These are phyloP conservation scores for Ochropacha duplaris DNA, from an alignment of 2,888 invertebrate species.

Conservation along the genomic window DNA sequence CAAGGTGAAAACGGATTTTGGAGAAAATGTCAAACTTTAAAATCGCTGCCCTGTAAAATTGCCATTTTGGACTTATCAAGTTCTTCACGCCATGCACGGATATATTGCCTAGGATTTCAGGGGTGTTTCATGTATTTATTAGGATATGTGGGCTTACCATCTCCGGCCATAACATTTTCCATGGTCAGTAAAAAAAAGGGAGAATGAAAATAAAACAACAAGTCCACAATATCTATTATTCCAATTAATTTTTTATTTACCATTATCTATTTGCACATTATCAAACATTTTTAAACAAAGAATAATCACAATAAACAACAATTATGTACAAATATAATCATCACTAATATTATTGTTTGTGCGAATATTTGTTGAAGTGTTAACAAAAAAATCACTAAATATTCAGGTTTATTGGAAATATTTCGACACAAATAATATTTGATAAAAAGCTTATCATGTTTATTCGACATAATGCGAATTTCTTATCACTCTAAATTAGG, in stretches of 20 bases:
- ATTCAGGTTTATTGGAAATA: no score
- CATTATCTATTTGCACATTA: constrained; percentile 54
- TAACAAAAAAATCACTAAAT: not conserved
- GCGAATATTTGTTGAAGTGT: not conserved
- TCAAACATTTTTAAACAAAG: constrained; percentile 34
- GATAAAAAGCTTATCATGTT: not conserved
- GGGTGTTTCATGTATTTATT: no score
- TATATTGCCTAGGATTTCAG: no score
- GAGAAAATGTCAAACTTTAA: no score
- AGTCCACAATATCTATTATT: constrained; percentile 63
- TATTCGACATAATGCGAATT: constrained; percentile 20
- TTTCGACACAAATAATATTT: no score
- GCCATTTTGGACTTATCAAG: no score
- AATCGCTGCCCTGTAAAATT: no score
- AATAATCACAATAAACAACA: constrained; percentile 16
- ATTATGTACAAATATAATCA: constrained; percentile 19
- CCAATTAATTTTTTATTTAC: constrained; percentile 59
- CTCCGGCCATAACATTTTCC: no score
- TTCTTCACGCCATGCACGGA: no score
- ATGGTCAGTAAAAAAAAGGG: not conserved
- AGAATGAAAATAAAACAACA: constrained; percentile 50
- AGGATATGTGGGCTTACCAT: no score
- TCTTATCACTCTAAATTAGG: not conserved
- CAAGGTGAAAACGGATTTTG: no score
- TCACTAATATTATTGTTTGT: constrained; percentile 1